A percentile compares a stretch with the other conserved stretches of the same genome.
Conservation (phyloP, 2,797 vertebrate genomes). For the Lophius americanus region DNA sequence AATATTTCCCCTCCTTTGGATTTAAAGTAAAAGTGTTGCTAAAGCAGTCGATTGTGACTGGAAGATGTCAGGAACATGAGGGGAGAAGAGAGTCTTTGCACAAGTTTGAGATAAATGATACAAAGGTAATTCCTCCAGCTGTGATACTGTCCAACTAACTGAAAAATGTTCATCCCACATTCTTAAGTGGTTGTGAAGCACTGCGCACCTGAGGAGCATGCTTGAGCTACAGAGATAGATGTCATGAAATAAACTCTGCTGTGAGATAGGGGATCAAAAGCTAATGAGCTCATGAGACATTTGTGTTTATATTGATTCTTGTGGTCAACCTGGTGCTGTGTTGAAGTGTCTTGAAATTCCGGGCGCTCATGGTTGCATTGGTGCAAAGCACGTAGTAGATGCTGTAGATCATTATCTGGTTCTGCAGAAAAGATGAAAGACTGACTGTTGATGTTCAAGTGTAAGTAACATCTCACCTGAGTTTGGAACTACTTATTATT, state of each 20-base stretch:
- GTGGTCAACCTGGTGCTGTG: not conserved
- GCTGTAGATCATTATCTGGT: slow-evolving; percentile 59
- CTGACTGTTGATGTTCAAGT: slow-evolving; percentile 24
- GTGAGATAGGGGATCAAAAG: slow-evolving; percentile 58
- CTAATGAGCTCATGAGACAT: slow-evolving; percentile 42
- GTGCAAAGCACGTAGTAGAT: slow-evolving; percentile 50
- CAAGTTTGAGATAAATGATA: not conserved
- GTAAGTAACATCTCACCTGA: slow-evolving; percentile 5
- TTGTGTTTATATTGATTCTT: slow-evolving; percentile 6
- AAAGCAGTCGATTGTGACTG: not conserved
- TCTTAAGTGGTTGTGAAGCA: slow-evolving; percentile 58
- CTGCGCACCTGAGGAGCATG: slow-evolving; percentile 32
- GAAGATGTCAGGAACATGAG: not conserved
- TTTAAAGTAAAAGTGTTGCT: not conserved
- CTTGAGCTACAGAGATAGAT: slow-evolving; percentile 50
- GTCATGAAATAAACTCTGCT: slow-evolving; percentile 61
- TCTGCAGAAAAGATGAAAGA: slow-evolving; percentile 34
- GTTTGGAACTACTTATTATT: slow-evolving; percentile 7
- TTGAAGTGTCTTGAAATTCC: slow-evolving; percentile 58
- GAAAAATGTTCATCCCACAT: slow-evolving; percentile 36
- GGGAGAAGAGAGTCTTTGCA: not conserved
- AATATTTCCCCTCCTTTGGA: too few relatives aligned
- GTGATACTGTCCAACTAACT: slow-evolving; percentile 5
- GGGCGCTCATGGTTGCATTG: slow-evolving; percentile 60
- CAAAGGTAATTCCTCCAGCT: slow-evolving; percentile 10